Percentiles rank a stretch among this genome's conserved stretches.
Conservation (phyloP, 2,888 invertebrate genomes). For the Diarsia brunnea region DNA sequence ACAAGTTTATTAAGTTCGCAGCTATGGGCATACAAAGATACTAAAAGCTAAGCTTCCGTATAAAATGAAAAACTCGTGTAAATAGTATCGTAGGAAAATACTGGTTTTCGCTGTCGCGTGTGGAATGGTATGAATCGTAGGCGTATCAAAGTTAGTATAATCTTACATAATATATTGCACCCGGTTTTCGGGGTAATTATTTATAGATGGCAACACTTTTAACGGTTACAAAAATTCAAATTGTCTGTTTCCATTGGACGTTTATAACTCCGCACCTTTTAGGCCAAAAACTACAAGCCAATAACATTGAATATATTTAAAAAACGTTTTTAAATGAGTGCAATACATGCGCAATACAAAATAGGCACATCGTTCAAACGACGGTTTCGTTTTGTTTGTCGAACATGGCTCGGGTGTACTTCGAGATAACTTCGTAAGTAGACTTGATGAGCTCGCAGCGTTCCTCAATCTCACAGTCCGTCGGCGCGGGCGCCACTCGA, state of each 20-base stretch:
- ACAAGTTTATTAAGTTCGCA: conserved; percentile 1
- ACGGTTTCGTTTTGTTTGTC: conserved; percentile 87
- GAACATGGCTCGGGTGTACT: conserved; percentile 88
- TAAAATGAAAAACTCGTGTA: conserved; percentile 79
- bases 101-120: conserved; percentile 74
- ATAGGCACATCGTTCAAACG: conserved; percentile 84
- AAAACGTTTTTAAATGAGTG: conserved; percentile 46
- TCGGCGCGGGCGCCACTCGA: conserved; percentile 85
- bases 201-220: conserved; percentile 61
- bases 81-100: conserved; percentile 87
- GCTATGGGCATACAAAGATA: conserved; percentile 69
- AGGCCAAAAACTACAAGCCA: conserved; percentile 66
- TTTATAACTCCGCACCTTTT: conserved; percentile 65
- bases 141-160: conserved; percentile 79
- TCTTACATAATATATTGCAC: conserved; percentile 73
- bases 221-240: conserved; percentile 56
- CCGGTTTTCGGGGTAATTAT: conserved; percentile 48
- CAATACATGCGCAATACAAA: conserved; percentile 66
- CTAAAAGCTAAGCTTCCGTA: conserved; percentile 82
- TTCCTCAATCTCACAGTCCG: conserved; percentile 83
- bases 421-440: conserved; percentile 87
- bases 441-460: conserved; percentile 87
- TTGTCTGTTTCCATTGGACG: conserved; percentile 57
- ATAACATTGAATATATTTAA: conserved; percentile 61
- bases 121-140: conserved; percentile 85